phyloP scores from a whole-genome alignment of 1,140 invertebrate species.

The Ericerus pela region DNA sequence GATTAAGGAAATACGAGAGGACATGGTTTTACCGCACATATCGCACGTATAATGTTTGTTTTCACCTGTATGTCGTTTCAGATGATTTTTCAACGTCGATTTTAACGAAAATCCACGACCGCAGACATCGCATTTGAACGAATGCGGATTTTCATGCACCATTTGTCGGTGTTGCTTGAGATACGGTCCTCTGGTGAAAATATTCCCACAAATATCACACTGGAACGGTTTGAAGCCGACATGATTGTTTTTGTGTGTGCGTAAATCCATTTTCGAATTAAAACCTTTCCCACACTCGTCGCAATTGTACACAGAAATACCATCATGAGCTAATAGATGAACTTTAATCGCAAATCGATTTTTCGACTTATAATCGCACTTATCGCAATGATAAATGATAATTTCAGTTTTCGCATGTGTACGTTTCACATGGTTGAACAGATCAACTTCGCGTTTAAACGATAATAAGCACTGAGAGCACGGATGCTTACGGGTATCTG shows the following conservation, averaged over 20 bases:
- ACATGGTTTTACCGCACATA: conserved; percentile 33
- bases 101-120: conserved; percentile 63
- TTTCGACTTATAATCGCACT: conserved; percentile 1
- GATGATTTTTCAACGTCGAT: conserved; percentile 51
- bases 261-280: background rate
- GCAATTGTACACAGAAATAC: conserved; percentile 4
- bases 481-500: conserved; percentile 1
- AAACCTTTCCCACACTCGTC: conserved; percentile 5
- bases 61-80: conserved; percentile 40
- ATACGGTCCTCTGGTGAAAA: conserved; percentile 63
- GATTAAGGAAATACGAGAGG: conserved; percentile 33
- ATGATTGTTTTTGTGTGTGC: conserved; percentile 6
- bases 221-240: conserved; percentile 58
- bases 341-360: conserved; percentile 6
- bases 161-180: conserved; percentile 3
- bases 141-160: conserved; percentile 6
- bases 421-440: conserved; percentile 1
- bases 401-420: background rate
- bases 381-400: background rate
- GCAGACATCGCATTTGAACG: conserved; percentile 47
- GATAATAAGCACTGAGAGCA: background rate
- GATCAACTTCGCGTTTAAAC: conserved; percentile 1
- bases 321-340: background rate
- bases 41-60: conserved; percentile 31
- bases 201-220: conserved; percentile 57